Percentiles rank a stretch among this genome's conserved stretches.
These are phyloP conservation scores for Clostera curtula DNA, from an alignment of 2,888 invertebrate genomes.

Conservation along the genomic window DNA sequence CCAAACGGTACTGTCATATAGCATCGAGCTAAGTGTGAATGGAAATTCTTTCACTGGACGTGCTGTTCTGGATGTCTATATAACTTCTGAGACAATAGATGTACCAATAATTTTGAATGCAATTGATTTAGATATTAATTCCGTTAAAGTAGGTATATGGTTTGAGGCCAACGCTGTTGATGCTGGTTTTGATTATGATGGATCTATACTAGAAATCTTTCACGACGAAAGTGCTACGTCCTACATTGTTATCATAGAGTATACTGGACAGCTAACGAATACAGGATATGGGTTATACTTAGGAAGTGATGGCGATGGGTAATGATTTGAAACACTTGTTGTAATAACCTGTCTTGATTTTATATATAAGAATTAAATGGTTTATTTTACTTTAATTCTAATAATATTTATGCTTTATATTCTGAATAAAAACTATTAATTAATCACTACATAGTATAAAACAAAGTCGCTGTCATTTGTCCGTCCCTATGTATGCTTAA, in stretches of 20 bases:
- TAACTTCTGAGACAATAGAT: constrained; percentile 27
- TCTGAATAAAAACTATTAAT: too few relatives aligned
- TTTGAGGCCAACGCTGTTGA: constrained; percentile 22
- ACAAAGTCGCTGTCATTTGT: too few relatives aligned
- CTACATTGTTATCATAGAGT: constrained; percentile 39
- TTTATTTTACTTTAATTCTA: neutral
- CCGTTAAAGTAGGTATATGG: constrained; percentile 34
- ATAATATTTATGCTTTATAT: too few relatives aligned
- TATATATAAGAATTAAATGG: neutral
- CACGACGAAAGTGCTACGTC: constrained; percentile 19
- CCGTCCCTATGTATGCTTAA: too few relatives aligned
- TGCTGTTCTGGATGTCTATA: constrained; percentile 25
- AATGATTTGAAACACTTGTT: constrained; percentile 13
- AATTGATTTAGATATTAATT: constrained; percentile 26
- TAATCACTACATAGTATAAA: too few relatives aligned
- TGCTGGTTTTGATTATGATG: constrained; percentile 17
- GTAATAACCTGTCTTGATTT: neutral
- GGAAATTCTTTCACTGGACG: constrained; percentile 31
- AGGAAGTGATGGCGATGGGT: constrained; percentile 26
- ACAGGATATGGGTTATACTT: constrained; percentile 33
- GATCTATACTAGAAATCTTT: constrained; percentile 29
- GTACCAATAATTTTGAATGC: constrained; percentile 29
- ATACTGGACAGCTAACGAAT: constrained; percentile 26
- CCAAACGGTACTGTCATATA: constrained; percentile 27
- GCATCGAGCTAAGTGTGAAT: constrained; percentile 26